Percentiles rank a stretch among this genome's conserved stretches.
These are phyloP conservation scores for Ctenochaetus hawaiiensis DNA, from an alignment of 2,797 vertebrate species.

Conservation along the genomic window DNA sequence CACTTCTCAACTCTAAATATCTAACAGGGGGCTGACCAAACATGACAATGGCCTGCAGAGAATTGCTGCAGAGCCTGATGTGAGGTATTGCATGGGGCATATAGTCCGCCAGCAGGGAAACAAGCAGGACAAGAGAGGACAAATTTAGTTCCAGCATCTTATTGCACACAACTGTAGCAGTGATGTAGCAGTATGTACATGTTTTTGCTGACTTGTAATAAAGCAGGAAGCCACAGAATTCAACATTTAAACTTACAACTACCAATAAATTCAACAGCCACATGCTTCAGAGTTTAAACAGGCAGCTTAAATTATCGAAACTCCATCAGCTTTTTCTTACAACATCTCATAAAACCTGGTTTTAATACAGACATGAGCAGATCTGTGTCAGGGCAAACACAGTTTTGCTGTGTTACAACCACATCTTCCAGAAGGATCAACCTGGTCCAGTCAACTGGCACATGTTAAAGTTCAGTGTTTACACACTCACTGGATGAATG, in stretches of 20 bases:
- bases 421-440: slow-evolving; percentile 20
- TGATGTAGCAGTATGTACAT: slow-evolving; percentile 23
- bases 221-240: background rate
- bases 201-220: background rate
- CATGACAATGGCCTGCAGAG: slow-evolving; percentile 6
- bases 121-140: slow-evolving; percentile 24
- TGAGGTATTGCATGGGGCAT: slow-evolving; percentile 5
- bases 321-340: background rate
- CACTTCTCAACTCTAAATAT: slow-evolving; percentile 22
- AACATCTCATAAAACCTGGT: background rate
- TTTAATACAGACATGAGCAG: background rate
- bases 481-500: slow-evolving; percentile 22
- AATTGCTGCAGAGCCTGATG: slow-evolving; percentile 10
- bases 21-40: slow-evolving; percentile 19
- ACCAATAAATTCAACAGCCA: no score
- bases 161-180: slow-evolving; percentile 31
- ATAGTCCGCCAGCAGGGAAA: slow-evolving; percentile 6
- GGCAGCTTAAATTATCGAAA: background rate
- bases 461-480: slow-evolving; percentile 1
- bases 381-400: background rate
- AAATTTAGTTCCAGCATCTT: slow-evolving; percentile 31
- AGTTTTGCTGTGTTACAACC: background rate
- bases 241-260: no score
- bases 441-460: slow-evolving; percentile 32
- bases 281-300: no score